These are phyloP conservation scores for Columba livia DNA, from an alignment of 2,113 vertebrate genomes.

Conservation along the genomic window DNA sequence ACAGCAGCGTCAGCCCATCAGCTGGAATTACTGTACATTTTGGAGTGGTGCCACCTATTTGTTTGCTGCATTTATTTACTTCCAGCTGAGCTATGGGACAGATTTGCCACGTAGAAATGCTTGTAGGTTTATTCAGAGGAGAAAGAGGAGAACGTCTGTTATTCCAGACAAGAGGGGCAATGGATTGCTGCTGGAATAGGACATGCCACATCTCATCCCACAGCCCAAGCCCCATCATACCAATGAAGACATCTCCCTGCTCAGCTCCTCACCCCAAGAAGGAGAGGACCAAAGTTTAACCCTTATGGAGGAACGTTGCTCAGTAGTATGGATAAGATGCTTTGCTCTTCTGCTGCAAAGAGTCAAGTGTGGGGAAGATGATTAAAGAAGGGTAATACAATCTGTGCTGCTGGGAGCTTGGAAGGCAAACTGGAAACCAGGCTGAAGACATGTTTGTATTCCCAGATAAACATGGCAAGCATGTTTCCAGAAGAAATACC, in stretches of 20 bases:
- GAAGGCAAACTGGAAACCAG: neutral
- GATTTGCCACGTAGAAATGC: neutral
- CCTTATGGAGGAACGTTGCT: neutral
- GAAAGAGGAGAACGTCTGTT: neutral
- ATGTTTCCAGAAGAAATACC: neutral
- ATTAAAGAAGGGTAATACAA: neutral
- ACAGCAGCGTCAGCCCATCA: neutral
- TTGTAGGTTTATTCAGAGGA: neutral
- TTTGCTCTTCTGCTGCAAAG: neutral
- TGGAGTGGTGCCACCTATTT: neutral
- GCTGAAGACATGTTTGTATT: neutral
- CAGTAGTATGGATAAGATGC: neutral
- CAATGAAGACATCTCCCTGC: neutral
- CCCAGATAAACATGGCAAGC: neutral
- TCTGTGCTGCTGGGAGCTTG: neutral
- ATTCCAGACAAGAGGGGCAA: neutral
- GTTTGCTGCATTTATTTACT: neutral
- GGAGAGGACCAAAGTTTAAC: neutral
- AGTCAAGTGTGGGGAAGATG: neutral
- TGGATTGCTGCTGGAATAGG: neutral
- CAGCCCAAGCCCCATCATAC: neutral
- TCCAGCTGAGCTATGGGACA: neutral
- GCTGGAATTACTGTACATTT: neutral
- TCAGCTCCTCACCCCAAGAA: neutral
- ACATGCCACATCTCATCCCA: accelerated